phyloP scores from a whole-genome alignment of 92 coral and sea anemone genomes.

The Zoanthus sansibaricus region DNA sequence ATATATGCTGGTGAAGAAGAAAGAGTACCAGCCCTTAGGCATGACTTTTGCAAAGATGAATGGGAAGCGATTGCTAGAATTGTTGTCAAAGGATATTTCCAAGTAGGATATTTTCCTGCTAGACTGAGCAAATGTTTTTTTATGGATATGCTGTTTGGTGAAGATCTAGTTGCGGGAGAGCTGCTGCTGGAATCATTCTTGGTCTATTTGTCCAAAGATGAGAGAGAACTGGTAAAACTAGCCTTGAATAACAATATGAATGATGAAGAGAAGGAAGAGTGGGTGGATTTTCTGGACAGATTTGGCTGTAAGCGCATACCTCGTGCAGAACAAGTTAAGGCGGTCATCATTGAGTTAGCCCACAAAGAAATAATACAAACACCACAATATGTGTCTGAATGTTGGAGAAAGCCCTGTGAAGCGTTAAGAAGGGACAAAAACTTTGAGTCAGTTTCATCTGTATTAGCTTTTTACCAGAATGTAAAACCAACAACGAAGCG shows the following conservation, averaged over 20 bases:
- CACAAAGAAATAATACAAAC: constrained; percentile 71
- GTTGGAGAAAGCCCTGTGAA: constrained; percentile 52
- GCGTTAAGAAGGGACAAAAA: constrained; percentile 12
- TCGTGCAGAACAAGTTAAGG: constrained; percentile 17
- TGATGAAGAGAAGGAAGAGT: constrained; percentile 48
- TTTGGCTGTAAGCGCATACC: constrained; percentile 54
- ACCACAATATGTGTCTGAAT: constrained; percentile 59
- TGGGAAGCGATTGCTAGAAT: constrained; percentile 68
- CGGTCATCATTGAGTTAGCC: constrained; percentile 55
- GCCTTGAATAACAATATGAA: constrained; percentile 26
- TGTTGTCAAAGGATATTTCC: constrained; percentile 58
- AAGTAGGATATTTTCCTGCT: constrained; percentile 51
- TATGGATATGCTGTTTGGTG: constrained; percentile 44
- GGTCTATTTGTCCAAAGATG: constrained; percentile 61
- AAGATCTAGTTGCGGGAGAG: constrained; percentile 30
- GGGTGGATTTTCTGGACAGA: constrained; percentile 54
- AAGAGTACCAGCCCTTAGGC: constrained; percentile 62
- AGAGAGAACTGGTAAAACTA: constrained; percentile 51
- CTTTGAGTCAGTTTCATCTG: constrained; percentile 50
- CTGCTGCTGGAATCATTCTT: constrained; percentile 53
- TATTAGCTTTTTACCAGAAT: constrained; percentile 39
- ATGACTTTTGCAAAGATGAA: constrained; percentile 56
- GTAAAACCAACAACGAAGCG: constrained; percentile 55
- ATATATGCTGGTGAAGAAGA: constrained; percentile 67
- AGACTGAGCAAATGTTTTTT: constrained; percentile 55